phyloP scores from a whole-genome alignment of 2,113 vertebrate genomes.

The Sebastes fasciatus region DNA sequence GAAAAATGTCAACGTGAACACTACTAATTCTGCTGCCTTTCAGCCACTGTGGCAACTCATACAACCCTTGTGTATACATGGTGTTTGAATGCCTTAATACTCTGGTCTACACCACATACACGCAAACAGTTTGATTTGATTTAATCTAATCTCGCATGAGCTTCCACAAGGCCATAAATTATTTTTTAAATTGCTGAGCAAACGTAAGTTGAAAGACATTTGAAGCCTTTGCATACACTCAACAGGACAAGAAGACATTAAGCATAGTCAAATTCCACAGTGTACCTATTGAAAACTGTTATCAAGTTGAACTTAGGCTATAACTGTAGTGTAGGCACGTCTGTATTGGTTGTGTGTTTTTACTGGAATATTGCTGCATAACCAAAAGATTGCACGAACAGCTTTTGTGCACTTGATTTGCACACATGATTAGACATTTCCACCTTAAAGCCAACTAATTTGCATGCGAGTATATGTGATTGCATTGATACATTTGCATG shows the following conservation, averaged over 20 bases:
- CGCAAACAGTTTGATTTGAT: not conserved
- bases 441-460: conserved; percentile 4
- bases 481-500: conserved; percentile 31
- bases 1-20: conserved; percentile 31
- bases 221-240: not conserved
- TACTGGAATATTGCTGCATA: not conserved
- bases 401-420: not conserved
- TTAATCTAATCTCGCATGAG: not conserved
- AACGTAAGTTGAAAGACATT: not conserved
- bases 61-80: not conserved
- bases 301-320: not conserved
- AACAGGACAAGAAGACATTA: not conserved
- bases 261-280: not conserved
- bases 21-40: not conserved
- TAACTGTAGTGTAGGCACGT: not conserved
- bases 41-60: not conserved
- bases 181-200: not conserved
- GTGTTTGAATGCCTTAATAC: conserved; percentile 1
- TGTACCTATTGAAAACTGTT: not conserved
- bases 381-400: not conserved
- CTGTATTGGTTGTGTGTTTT: not conserved
- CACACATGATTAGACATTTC: conserved; percentile 10
- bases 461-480: not conserved
- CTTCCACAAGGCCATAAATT: not conserved
- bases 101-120: not conserved